A percentile compares a stretch with the other conserved stretches of the same genome.
Evolutionary conservation across 53 echinoderm and acorn worm genomes (phyloP).

Genomic region (Temnopleurus reevesii): DNA sequence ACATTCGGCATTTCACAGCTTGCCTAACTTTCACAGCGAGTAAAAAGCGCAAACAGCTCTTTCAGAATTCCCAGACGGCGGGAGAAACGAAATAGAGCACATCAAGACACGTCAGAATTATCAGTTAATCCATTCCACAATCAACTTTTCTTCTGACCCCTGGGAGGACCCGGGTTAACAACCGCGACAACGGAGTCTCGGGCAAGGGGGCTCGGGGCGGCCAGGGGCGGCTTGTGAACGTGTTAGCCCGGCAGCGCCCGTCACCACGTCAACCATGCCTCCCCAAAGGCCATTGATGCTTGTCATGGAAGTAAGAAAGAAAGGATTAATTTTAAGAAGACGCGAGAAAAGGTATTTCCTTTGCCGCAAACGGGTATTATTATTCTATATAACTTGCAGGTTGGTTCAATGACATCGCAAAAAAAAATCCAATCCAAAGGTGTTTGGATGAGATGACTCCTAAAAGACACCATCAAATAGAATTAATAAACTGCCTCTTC

Average conservation of each 20-base stretch:
- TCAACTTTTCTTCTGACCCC: not conserved
- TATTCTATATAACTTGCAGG: too few relatives aligned
- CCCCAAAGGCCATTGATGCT: not conserved
- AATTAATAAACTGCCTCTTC: too few relatives aligned
- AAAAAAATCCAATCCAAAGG: too few relatives aligned
- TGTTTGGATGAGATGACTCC: too few relatives aligned
- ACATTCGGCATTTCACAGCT: not conserved
- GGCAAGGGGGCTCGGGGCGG: not conserved
- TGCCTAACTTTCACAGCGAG: not conserved
- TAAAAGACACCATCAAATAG: too few relatives aligned
- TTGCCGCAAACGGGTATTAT: too few relatives aligned
- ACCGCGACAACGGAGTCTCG: not conserved
- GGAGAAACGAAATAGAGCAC: not conserved
- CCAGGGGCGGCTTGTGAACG: not conserved
- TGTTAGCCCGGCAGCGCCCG: not conserved
- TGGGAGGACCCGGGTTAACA: not conserved
- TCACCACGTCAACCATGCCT: not conserved
- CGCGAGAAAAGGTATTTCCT: too few relatives aligned
- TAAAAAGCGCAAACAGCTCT: not conserved
- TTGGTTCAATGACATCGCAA: too few relatives aligned
- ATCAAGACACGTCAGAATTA: not conserved
- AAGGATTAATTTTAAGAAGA: not conserved
- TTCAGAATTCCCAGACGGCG: not conserved
- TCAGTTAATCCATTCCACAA: not conserved
- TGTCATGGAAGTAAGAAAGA: not conserved